Conservation (phyloP, 1,140 invertebrate genomes). For the Lucilia sericata region DNA sequence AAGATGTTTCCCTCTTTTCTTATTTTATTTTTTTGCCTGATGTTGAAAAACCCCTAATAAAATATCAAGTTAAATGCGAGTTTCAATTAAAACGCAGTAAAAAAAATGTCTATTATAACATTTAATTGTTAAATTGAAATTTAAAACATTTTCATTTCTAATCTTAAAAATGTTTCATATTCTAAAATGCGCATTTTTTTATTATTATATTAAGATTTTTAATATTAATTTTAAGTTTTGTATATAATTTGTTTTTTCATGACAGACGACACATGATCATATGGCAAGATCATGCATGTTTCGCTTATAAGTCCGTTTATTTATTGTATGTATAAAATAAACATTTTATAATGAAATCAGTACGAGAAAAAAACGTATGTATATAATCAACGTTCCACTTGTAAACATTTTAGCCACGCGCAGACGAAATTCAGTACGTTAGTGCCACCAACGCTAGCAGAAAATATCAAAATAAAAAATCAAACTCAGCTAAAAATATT, state of each 20-base stretch:
- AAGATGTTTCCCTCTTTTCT: too few relatives aligned
- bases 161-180: background rate
- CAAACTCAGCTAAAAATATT: constrained; percentile 9
- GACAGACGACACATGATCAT: constrained; percentile 16
- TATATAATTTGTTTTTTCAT: too few relatives aligned
- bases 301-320: background rate
- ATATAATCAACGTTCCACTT: background rate
- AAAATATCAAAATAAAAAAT: background rate
- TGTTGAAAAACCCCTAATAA: too few relatives aligned
- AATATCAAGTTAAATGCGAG: too few relatives aligned
- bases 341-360: background rate
- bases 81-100: too few relatives aligned
- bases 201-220: background rate
- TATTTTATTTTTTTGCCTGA: too few relatives aligned
- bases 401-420: constrained; percentile 26
- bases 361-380: background rate
- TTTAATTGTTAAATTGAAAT: background rate
- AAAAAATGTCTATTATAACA: too few relatives aligned
- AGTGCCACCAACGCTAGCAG: background rate
- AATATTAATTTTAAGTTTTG: background rate
- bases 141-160: background rate
- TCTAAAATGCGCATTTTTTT: background rate
- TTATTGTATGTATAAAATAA: background rate
- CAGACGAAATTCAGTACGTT: constrained; percentile 9
- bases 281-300: background rate